phyloP scores from a whole-genome alignment of 2,797 vertebrate genomes.

The Poecilia velifera region DNA sequence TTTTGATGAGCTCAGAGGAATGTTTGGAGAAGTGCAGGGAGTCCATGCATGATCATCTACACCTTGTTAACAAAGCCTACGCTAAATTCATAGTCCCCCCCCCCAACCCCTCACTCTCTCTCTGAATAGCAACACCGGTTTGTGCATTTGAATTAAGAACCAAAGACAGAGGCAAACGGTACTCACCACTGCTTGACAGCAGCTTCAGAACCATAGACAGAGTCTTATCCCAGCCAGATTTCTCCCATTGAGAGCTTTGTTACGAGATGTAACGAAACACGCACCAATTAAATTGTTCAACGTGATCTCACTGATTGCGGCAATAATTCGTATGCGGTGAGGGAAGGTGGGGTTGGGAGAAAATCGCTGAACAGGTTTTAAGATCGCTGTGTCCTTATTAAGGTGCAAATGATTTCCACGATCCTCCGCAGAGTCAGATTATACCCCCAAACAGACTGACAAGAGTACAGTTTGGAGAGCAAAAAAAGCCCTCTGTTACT shows the following conservation, averaged over 20 bases:
- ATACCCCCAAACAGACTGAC: conserved; percentile 37
- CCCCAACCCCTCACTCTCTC: fast-evolving
- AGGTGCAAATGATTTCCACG: not conserved
- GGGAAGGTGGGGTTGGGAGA: too few relatives aligned
- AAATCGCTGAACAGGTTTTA: not conserved
- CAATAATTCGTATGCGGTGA: not conserved
- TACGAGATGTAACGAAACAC: not conserved
- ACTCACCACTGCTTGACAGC: not conserved
- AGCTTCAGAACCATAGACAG: conserved; percentile 45
- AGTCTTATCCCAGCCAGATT: not conserved
- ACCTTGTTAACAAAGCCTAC: conserved; percentile 22
- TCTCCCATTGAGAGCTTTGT: not conserved
- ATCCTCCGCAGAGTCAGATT: conserved; percentile 34
- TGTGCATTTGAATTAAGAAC: conserved; percentile 34
- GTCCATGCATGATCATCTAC: conserved; percentile 30
- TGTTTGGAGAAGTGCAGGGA: conserved; percentile 35
- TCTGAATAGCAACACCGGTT: conserved; percentile 27
- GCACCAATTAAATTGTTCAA: not conserved
- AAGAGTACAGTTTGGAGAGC: conserved; percentile 47
- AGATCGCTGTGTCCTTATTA: not conserved
- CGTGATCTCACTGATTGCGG: not conserved
- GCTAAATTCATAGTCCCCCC: conserved; percentile 6
- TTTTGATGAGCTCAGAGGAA: conserved; percentile 54
- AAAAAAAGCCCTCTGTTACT: conserved; percentile 58
- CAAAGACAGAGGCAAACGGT: conserved; percentile 30